These are phyloP conservation scores for Garrulus glandarius DNA, from an alignment of 2,797 vertebrate species.

Conservation along the genomic window DNA sequence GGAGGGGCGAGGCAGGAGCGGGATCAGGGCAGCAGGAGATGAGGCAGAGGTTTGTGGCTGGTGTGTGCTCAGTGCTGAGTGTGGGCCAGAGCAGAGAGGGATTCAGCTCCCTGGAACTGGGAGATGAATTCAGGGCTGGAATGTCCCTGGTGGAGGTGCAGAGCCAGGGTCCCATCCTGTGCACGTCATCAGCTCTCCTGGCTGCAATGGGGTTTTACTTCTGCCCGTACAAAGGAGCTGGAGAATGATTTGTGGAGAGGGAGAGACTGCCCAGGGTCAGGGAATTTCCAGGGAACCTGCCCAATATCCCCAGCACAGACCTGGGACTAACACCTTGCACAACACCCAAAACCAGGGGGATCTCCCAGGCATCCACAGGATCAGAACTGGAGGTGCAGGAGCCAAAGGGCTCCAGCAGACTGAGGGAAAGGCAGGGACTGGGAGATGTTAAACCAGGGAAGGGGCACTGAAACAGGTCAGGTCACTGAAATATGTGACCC, in stretches of 20 bases:
- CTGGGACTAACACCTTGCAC: not conserved
- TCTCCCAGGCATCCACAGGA: not conserved
- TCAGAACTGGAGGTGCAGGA: not conserved
- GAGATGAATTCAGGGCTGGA: not conserved
- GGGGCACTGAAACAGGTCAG: not conserved
- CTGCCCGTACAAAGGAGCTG: fast-evolving
- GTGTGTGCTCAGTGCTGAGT: not conserved
- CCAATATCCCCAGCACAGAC: not conserved
- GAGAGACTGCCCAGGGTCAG: not conserved
- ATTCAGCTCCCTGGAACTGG: not conserved
- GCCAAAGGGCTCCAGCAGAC: not conserved
- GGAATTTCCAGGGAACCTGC: not conserved
- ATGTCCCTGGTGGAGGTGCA: not conserved
- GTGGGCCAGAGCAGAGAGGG: not conserved
- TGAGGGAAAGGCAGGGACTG: not conserved
- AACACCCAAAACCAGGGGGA: not conserved
- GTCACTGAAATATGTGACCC: not conserved
- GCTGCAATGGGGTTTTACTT: fast-evolving
- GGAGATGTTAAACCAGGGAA: not conserved
- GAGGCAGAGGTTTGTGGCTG: not conserved
- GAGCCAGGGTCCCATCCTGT: not conserved
- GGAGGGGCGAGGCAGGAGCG: not conserved
- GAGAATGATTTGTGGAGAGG: not conserved
- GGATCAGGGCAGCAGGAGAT: not conserved
- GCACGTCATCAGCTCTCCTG: not conserved